Evolutionary conservation across 2,888 invertebrate species (phyloP), one percentile per base, ranked within the genome.

Genomic region (Lasioglossum calceatum): DNA sequence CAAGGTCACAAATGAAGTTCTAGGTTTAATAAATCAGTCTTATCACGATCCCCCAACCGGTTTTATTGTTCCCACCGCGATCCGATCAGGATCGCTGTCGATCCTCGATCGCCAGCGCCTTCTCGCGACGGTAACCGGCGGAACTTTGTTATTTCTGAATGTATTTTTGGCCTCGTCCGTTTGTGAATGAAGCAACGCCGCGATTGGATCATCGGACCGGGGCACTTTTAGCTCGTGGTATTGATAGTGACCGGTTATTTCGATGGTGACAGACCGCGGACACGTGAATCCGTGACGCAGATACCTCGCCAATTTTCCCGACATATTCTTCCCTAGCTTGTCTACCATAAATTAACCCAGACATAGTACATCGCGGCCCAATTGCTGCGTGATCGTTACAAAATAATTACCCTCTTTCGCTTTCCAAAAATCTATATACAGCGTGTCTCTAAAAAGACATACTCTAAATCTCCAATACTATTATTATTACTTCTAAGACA

Each of bases 171-270:
- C 75, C n/a, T 39, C 75, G 58, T 14, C 5, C 12, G 58, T 39
- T 74, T 74, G 75, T 54, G 75, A 75, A 75, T 75, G 75, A 75
- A 54, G 75, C 75, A 75, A 75, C 54, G 75, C n/a, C 39, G n/a
- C 36, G 58, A 27, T 54, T 39, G 36, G 67, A 67, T 67, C 67
- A 67, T 67, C 58, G 74, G 54, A 54, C n/a, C 54, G 58, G 39
- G 39, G 50, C 54, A 75, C 39, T 58, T 75, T 54, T 75, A 54
- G 75, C 39, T 23, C 39, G 23, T 12, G 75, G 23, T 75, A 75
- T 75, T 75, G 54, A 75, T 54, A 54, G 75, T 36, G 75, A 19
- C 67, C 67, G 75, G 54, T 75, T 75, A 58, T 75, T 75, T 75
- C 54, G 54, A 75, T 32, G 36, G 75, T 50, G 50, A 74, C 74